These are phyloP conservation scores for Cacatua alba DNA, from an alignment of 2,113 vertebrate species.

Conservation along the genomic window DNA sequence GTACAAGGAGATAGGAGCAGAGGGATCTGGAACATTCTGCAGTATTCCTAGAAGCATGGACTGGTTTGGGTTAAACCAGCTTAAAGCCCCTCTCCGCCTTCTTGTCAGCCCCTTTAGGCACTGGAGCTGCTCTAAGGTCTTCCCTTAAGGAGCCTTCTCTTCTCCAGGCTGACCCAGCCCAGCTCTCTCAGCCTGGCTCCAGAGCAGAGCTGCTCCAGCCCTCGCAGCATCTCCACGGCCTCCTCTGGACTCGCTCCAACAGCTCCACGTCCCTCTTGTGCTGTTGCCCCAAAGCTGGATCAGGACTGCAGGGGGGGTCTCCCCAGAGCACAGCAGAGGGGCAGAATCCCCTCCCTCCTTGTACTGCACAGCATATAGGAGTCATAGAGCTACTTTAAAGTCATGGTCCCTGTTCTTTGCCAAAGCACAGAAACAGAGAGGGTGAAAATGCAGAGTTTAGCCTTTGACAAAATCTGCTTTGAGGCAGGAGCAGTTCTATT, in stretches of 20 bases:
- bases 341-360: not conserved
- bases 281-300: not conserved
- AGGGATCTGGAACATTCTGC: not conserved
- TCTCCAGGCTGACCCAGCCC: not conserved
- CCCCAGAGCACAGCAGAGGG: not conserved
- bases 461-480: not conserved
- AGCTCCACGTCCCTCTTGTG: too few species aligned
- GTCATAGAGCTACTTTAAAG: not conserved
- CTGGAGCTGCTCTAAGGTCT: not conserved
- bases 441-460: not conserved
- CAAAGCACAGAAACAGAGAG: not conserved
- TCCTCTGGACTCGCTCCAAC: too few species aligned
- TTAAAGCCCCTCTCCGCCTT: not conserved
- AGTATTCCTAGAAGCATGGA: not conserved
- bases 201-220: too few species aligned
- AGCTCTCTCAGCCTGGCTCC: too few species aligned
- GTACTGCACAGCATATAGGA: not conserved
- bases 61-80: not conserved
- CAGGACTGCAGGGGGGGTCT: too few species aligned
- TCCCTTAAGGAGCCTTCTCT: not conserved
- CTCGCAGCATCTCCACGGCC: too few species aligned
- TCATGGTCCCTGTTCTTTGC: not conserved
- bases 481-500: not conserved
- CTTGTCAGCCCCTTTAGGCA: not conserved
- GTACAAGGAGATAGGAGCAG: not conserved